Conservation (phyloP, 2,888 invertebrate species). For the Diogma glabrata region DNA sequence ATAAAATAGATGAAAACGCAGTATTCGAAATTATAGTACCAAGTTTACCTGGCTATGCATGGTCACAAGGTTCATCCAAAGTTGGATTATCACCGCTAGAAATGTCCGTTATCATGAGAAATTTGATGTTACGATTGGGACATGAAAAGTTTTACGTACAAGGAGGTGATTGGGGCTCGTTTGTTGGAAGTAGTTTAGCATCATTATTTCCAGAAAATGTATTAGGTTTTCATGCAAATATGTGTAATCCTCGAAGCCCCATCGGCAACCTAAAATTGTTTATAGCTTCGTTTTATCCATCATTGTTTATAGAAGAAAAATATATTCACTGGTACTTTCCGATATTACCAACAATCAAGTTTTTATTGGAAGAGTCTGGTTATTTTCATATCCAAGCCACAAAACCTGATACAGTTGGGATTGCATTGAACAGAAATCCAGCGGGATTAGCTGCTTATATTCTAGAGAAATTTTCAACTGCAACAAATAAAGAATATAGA, state of each 20-base stretch:
- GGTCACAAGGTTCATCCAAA: conserved; percentile 45
- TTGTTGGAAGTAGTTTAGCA: conserved; percentile 45
- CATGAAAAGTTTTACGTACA: conserved; percentile 48
- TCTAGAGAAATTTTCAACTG: conserved; percentile 70
- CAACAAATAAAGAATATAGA: conserved; percentile 47
- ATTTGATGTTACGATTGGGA: conserved; percentile 51
- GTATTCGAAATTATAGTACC: conserved; percentile 59
- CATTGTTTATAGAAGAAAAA: conserved; percentile 40
- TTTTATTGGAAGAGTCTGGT: conserved; percentile 34
- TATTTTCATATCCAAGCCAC: conserved; percentile 65
- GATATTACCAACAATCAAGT: conserved; percentile 18
- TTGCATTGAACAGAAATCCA: conserved; percentile 61
- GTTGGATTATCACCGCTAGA: conserved; percentile 45
- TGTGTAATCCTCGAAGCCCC: conserved; percentile 35
- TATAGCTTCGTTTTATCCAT: conserved; percentile 41
- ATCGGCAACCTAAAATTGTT: conserved; percentile 27
- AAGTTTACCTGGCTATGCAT: conserved; percentile 59
- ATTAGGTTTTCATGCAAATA: conserved; percentile 44
- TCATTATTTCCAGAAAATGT: conserved; percentile 44
- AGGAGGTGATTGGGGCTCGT: conserved; percentile 68
- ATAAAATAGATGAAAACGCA: conserved; percentile 40
- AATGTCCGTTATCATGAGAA: conserved; percentile 41
- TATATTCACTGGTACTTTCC: conserved; percentile 32
- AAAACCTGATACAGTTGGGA: conserved; percentile 71
- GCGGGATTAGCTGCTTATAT: conserved; percentile 71